Evolutionary conservation across 2,888 invertebrate genomes (phyloP).

Genomic region (Malacosoma neustria): DNA sequence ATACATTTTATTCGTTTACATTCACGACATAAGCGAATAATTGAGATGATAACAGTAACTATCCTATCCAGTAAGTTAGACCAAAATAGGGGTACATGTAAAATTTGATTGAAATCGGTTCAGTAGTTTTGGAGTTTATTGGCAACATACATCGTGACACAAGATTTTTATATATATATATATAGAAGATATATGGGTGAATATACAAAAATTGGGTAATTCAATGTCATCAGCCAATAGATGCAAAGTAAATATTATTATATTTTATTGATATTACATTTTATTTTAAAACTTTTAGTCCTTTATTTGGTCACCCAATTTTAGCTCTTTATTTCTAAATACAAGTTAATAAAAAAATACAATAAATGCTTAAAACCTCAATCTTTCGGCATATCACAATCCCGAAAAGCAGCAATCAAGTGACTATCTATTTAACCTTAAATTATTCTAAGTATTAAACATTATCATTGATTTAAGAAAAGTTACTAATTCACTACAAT

Average conservation of each 20-base stretch:
- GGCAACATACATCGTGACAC: too few species aligned
- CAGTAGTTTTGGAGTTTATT: too few species aligned
- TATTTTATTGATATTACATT: slow-evolving; percentile 2
- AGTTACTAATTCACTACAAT: slow-evolving; percentile 2
- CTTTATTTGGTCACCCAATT: slow-evolving; percentile 1
- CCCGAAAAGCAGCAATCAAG: slow-evolving; percentile 5
- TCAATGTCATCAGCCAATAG: slow-evolving; percentile 2
- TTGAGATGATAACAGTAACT: too few species aligned
- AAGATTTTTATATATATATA: too few species aligned
- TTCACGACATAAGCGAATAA: too few species aligned
- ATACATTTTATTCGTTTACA: too few species aligned
- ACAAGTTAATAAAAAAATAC: background rate
- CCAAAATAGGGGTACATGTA: too few species aligned
- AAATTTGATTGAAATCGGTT: too few species aligned
- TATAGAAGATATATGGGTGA: too few species aligned
- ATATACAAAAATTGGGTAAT: slow-evolving; percentile 1
- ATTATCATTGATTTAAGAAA: slow-evolving; percentile 5
- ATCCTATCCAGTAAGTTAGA: too few species aligned
- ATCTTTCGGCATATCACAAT: slow-evolving; percentile 6
- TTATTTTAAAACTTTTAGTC: slow-evolving; percentile 1
- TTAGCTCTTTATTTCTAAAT: slow-evolving; percentile 1
- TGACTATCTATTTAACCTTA: too few species aligned
- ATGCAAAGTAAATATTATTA: slow-evolving; percentile 1
- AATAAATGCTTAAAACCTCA: slow-evolving; percentile 2
- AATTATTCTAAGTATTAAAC: too few species aligned